Percentiles rank a stretch among this genome's conserved stretches.
Evolutionary conservation across 1,140 invertebrate species (phyloP).

Genomic region (Drosophila albomicans): DNA sequence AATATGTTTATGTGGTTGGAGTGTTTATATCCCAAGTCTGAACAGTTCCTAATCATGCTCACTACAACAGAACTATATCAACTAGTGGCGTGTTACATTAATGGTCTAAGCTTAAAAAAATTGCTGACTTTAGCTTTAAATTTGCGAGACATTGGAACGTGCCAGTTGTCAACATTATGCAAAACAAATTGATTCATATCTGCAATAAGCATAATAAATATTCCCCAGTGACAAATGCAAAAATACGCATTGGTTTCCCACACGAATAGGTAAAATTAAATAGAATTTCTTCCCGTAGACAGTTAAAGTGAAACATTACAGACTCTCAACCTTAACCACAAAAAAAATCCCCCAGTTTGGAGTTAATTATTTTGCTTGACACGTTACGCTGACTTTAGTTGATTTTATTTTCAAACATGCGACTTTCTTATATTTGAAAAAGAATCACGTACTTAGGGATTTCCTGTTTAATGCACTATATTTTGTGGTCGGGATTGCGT

Average conservation of each 20-base stretch:
- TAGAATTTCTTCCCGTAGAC: conserved; percentile 5
- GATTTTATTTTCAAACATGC: conserved; percentile 20
- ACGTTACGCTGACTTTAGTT: conserved; percentile 5
- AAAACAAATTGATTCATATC: conserved; percentile 66
- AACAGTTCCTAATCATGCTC: conserved; percentile 23
- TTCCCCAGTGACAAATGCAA: conserved; percentile 8
- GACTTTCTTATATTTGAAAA: conserved; percentile 32
- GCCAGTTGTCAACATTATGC: conserved; percentile 55
- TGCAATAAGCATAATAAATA: background rate
- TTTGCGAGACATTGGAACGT: conserved; percentile 69
- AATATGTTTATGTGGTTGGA: background rate
- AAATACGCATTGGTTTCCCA: conserved; percentile 5
- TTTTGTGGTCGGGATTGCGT: conserved; percentile 17
- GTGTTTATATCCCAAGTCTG: background rate
- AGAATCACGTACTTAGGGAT: conserved; percentile 50
- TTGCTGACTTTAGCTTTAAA: conserved; percentile 59
- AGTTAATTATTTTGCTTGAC: conserved; percentile 16
- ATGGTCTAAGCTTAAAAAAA: conserved; percentile 26
- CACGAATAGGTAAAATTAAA: background rate
- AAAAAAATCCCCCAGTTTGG: conserved; percentile 25
- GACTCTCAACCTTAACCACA: conserved; percentile 2
- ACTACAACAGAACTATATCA: conserved; percentile 33
- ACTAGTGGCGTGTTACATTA: conserved; percentile 35
- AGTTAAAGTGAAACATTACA: background rate
- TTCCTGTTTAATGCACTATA: conserved; percentile 15